Base-by-base conservation (phyloP, 1,140 invertebrate genomes). In the Pseudomyrmex concolor region DNA sequence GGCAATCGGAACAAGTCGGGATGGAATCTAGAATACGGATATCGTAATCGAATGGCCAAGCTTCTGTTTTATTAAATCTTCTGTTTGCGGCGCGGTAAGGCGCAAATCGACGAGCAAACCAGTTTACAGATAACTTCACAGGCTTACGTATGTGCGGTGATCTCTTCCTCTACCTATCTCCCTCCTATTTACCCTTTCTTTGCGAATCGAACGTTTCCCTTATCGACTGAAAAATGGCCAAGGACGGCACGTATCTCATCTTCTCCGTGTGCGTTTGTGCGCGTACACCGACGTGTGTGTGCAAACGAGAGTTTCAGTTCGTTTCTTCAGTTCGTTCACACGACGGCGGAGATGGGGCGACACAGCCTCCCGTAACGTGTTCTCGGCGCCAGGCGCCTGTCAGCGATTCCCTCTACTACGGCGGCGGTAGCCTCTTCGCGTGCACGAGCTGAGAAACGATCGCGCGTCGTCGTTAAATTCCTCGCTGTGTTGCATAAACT, bases 41-140 rank as follows among this genome's bases (percentile, higher is more conserved):
- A 91, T 90, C 86, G 90, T 89, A 89, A 90, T 91, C 90, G 90
- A 81, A 88, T 70, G 73, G 81, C 55, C 57, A 8, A 12, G 19
- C 67, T 45, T 63, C 66, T 78, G 85, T 86, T 90, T 87, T 90
- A 89, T 90, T 89, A 88, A 89, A 88, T 89, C 84, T 86, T 64
- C 68, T 51, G 19, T 71, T 70, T 59, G 66, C 54, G 76, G 15
- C 81, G 78, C 62, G 43, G 67, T 50, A 70, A 82, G 48, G 82
- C 71, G 74, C 83, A 66, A 68, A 50, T 57, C 71, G 19, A 70
- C 67, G 64, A 22, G 68, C 25, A 89, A 92, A 92, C 92, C 90
- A 91, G 92, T 93, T 93, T 91, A 71, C 90, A 51, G 85, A 90
- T 92, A 91, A 90, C 86, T 86, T 86, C 77, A 90, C 87, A 85